A percentile compares a stretch with the other conserved stretches of the same genome.
These are phyloP conservation scores for Mastigias papua DNA, from an alignment of 30 jellyfish, hydroid and myxozoan genomes.

Conservation along the genomic window DNA sequence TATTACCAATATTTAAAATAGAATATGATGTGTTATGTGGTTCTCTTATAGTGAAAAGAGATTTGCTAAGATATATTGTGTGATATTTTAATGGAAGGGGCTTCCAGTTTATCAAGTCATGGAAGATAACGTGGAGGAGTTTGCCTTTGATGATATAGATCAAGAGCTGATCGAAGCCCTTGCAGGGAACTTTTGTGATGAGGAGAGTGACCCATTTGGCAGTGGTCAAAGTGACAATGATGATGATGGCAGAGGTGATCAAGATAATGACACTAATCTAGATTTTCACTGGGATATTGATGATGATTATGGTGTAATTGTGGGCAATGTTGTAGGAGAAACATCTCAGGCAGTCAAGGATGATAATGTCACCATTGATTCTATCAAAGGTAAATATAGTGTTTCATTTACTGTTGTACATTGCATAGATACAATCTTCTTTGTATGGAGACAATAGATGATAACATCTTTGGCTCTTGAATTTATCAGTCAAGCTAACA, in stretches of 20 bases:
- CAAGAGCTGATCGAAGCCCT: conserved; percentile 4
- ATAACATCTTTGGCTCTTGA: no score
- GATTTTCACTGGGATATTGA: neutral
- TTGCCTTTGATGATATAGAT: neutral
- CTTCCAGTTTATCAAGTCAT: neutral
- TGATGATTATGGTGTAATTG: neutral
- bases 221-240: neutral
- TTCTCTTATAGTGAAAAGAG: no score
- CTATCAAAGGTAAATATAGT: conserved; percentile 14
- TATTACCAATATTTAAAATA: no score
- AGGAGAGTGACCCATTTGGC: neutral
- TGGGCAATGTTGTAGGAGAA: neutral
- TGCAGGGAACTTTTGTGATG: neutral
- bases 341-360: neutral
- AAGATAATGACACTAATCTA: neutral
- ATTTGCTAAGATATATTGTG: no score
- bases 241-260: neutral
- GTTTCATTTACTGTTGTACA: no score
- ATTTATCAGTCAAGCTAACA: no score
- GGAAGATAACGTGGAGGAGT: neutral
- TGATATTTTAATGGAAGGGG: neutral
- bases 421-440: no score
- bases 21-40: no score
- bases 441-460: no score
- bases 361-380: neutral